Evolutionary conservation across 2,797 vertebrate species (phyloP), one percentile per base, ranked within the genome.

Genomic region (Adelosebastes latens): DNA sequence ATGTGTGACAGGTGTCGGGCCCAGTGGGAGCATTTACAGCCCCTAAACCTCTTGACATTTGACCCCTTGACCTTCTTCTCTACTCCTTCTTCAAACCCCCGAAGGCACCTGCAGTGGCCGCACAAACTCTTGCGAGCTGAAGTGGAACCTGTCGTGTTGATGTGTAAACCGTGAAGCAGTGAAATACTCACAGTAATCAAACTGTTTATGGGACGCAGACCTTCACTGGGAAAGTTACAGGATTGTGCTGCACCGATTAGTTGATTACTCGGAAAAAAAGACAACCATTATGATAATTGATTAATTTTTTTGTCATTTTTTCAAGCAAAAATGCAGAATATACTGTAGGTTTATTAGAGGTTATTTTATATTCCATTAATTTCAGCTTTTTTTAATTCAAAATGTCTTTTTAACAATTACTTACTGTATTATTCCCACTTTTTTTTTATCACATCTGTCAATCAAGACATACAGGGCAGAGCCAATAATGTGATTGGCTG

Each of bases 1-100:
- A 93, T 95, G 93, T 90, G 81, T 89, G 93, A 96, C 96, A 96
- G 95, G 96, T 96, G 96, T 90, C 91, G 77, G 72, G 87, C 88
- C 94, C 92, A 88, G 77, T 87, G 92, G 92, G 94, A 95, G 92
- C 89, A 79, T 92, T 94, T 94, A 93, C 87, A 91, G 90, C 88
- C 88, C 80, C 82, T 92, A 93, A 94, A 94, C 92, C 88, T 4
- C 89, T 91, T 93, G 92, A 94, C 93, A 78, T 80, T 36, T 93
- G 93, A 95, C 88, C 93, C 93, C 69, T 70, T 93, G 91, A 94
- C 88, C 90, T 81, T 64, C 89, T 80, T 46, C 59, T 74, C 1
- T 42, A 66, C 88, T 90, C 66, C 79, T 22, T 7, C n/a, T 74
- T 86, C 72, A 79, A 80, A n/a, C 12, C 13, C 72, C 79, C 81